Evolutionary conservation across 2,888 invertebrate genomes (phyloP), one percentile per base, ranked within the genome.

Genomic region (Carcina quercana): DNA sequence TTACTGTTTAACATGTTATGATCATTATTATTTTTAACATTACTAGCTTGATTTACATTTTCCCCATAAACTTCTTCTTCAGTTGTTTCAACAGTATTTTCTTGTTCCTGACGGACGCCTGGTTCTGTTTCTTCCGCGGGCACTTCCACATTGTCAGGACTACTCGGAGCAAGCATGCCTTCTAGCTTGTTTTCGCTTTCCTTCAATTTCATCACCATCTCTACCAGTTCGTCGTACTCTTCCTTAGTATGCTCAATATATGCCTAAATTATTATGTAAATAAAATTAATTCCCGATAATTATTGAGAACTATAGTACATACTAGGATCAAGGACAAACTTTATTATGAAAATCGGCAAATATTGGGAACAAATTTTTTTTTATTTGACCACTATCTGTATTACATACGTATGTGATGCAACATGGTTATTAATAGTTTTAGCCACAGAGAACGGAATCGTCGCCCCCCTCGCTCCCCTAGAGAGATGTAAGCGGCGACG

Each of bases 111-210:
- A 36, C 43, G 25, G 45, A 32, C 15, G 53, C 53, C 35, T 28
- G 43, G 53, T 24, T 45, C 49, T 30, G 43, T 25, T 42, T 68
- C 70, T 32, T 69, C 72, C 15, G 51, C 59, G 15, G 71, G 69
- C 7, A 71, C 68, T 48, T 78, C 80, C 24, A 67, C 45, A 51
- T 73, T 74, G 34, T 79, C 79, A 27, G 74, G 66, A 39, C 52
- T 59, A 25, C 50, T 66, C 22, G 73, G 71, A 27, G 47, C 47
- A 30, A 90, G 70, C 38, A 90, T 83, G 51, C 71, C 79, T 53
- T 86, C 80, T 45, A 91, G 74, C 67, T 90, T 91, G 34, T 63
- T 80, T 73, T 91, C 91, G 59, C 91, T 91, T 62, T 91, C 91
- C 68, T 86, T 86, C 45, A 91, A 79, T 69, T 89, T 88, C 66